Conservation (phyloP, 92 coral and sea anemone species). For the Paramuricea clavata region DNA sequence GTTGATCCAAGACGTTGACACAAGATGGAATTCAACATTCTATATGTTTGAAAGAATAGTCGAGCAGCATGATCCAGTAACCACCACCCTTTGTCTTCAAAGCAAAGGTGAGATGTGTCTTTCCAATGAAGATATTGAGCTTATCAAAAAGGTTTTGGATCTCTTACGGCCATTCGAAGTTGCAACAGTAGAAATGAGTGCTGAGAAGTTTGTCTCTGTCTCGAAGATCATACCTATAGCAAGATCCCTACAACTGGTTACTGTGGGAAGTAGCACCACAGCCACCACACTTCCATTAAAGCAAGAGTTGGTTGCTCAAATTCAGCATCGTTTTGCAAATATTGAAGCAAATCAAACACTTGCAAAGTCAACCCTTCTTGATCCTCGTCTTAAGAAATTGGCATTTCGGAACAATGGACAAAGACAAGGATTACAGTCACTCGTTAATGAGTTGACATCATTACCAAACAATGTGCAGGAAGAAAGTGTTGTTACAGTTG, state of each 20-base stretch:
- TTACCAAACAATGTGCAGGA: background rate
- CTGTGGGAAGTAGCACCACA: slow-evolving; percentile 1
- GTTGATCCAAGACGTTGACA: slow-evolving; percentile 4
- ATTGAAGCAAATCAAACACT: slow-evolving; percentile 21
- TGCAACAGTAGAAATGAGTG: background rate
- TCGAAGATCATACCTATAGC: slow-evolving; percentile 54
- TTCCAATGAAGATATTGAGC: slow-evolving; percentile 39
- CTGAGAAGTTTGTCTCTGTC: background rate
- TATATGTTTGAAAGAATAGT: slow-evolving; percentile 26
- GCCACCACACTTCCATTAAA: slow-evolving; percentile 3
- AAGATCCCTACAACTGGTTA: slow-evolving; percentile 38
- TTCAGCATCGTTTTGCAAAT: slow-evolving; percentile 40
- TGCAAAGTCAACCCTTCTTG: slow-evolving; percentile 53
- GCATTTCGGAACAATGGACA: slow-evolving; percentile 41
- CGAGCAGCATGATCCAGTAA: slow-evolving; percentile 55
- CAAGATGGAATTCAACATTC: slow-evolving; percentile 19
- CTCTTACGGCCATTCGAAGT: slow-evolving; percentile 45
- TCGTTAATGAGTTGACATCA: slow-evolving; percentile 42
- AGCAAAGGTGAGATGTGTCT: slow-evolving; percentile 47
- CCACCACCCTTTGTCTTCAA: slow-evolving; percentile 45
- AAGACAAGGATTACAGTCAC: slow-evolving; percentile 22
- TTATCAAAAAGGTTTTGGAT: slow-evolving; percentile 27
- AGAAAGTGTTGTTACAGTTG: slow-evolving; percentile 2
- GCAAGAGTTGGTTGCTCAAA: slow-evolving; percentile 33
- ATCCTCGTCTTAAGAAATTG: slow-evolving; percentile 63